Evolutionary conservation across 2,888 invertebrate genomes (phyloP).

Genomic region (Ommatoiulus sabulosus): DNA sequence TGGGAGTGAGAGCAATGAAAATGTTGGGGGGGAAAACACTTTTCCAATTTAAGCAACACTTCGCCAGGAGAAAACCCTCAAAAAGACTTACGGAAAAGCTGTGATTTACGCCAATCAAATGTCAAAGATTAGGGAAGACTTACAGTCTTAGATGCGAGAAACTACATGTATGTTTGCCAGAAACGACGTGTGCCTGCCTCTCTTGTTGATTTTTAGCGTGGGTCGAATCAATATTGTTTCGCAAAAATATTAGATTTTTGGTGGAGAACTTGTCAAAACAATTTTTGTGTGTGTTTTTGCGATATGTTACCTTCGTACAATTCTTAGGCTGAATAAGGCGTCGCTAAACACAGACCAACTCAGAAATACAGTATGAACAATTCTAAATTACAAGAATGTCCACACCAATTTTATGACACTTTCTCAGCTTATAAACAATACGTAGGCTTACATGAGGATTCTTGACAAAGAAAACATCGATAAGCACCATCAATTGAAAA

Average conservation of each 20-base stretch:
- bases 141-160: not conserved
- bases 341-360: too few relatives aligned
- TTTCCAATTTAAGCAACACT: slow-evolving; percentile 28
- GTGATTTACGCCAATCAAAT: slow-evolving; percentile 12
- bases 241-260: not conserved
- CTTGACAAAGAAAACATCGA: too few relatives aligned
- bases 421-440: too few relatives aligned
- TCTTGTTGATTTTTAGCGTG: not conserved
- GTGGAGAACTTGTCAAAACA: not conserved
- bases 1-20: not conserved
- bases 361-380: too few relatives aligned
- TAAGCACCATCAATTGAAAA: too few relatives aligned
- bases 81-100: slow-evolving; percentile 23
- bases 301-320: too few relatives aligned
- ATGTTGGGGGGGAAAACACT: not conserved
- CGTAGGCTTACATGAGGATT: too few relatives aligned
- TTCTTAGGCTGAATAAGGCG: too few relatives aligned
- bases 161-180: too few relatives aligned
- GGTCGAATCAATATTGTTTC: not conserved
- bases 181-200: not conserved
- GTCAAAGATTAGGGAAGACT: slow-evolving; percentile 2
- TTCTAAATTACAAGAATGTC: too few relatives aligned
- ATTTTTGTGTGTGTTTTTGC: not conserved
- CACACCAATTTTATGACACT: too few relatives aligned
- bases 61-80: not conserved